Evolutionary conservation across 2,888 invertebrate genomes (phyloP), one percentile per base, ranked within the genome.

Genomic region (Lumbricus terrestris): DNA sequence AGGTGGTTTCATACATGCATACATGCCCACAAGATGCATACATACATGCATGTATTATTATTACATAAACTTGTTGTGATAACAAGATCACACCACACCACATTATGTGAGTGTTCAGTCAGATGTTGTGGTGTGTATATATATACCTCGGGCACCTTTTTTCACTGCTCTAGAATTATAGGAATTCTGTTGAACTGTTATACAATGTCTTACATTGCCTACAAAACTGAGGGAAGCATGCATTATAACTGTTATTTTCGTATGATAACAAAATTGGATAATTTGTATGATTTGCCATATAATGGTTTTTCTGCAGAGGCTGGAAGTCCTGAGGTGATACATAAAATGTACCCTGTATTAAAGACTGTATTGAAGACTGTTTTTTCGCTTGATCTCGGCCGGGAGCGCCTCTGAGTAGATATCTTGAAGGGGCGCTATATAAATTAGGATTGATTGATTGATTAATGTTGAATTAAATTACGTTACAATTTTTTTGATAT

Each of bases 1-100:
- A 94, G 95, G 90, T 15, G 15, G 33, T 95, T 96, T 29, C 33
- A 82, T 13, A 18, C 33, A 82, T 82, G 82, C n/a, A 83, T 34
- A 20, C 20, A 83, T 83, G 15, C 3, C 33, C 20, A 15, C 5
- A n/a, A n/a, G n/a, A n/a, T 54, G 5, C 29, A 29, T 54, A 54
- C 54, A 54, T 54, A 47, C 20, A 47, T 47, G 47, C 47, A 47
- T 47, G n/a, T 47, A 47, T 20, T 42, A 54, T 54, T 6, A 2
- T 23, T 54, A 54, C 29, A 29, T 29, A 23, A 29, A 54, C 3
- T 29, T 54, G 54, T 54, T 29, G 23, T 23, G 5, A 11, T 23
- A 23, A 23, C 23, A 5, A 54, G 29, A 13, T 5, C 29, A 2
- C 23, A 2, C 3, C 54, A 54, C n/a, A n/a, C n/a, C n/a, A 13